Conservation (phyloP, 2,113 vertebrate species). For the Peromyscus polionotus region DNA sequence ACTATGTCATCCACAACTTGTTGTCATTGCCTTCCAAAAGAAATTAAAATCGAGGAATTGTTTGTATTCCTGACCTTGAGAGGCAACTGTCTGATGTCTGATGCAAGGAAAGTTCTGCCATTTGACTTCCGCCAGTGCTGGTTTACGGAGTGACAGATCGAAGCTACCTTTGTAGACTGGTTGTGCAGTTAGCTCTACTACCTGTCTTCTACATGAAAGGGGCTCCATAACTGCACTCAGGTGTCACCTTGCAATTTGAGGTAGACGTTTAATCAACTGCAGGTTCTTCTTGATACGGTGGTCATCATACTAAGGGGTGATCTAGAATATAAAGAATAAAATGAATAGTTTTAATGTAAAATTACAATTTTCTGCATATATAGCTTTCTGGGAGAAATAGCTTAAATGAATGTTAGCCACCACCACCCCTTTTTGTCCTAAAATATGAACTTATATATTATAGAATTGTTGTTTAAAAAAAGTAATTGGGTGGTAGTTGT, state of each 20-base stretch:
- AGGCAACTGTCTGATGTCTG: slow-evolving; percentile 24
- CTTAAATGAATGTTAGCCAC: not conserved
- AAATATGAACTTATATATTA: not conserved
- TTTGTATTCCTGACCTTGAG: slow-evolving; percentile 48
- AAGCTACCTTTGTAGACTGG: slow-evolving; percentile 51
- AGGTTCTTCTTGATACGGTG: slow-evolving; percentile 38
- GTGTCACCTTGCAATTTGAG: slow-evolving; percentile 31
- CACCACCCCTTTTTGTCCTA: not conserved
- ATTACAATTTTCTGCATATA: not conserved
- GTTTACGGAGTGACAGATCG: slow-evolving; percentile 33
- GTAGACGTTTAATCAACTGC: slow-evolving; percentile 11
- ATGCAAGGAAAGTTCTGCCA: slow-evolving; percentile 11
- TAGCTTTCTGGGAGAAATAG: not conserved
- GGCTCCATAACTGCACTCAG: not conserved
- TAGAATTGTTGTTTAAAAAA: slow-evolving; percentile 49
- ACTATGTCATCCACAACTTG: not conserved
- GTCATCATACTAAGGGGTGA: not conserved
- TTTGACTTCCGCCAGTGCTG: slow-evolving; percentile 28
- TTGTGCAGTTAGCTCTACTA: slow-evolving; percentile 44
- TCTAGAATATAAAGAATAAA: slow-evolving; percentile 6
- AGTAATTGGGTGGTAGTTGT: not conserved
- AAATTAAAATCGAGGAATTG: slow-evolving; percentile 48
- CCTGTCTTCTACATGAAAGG: slow-evolving; percentile 17
- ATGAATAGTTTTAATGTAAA: slow-evolving; percentile 20
- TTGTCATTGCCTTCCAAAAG: slow-evolving; percentile 25